A percentile compares a stretch with the other conserved stretches of the same genome.
Conservation (phyloP, 2,113 vertebrate genomes). For the Atrichornis clamosus region DNA sequence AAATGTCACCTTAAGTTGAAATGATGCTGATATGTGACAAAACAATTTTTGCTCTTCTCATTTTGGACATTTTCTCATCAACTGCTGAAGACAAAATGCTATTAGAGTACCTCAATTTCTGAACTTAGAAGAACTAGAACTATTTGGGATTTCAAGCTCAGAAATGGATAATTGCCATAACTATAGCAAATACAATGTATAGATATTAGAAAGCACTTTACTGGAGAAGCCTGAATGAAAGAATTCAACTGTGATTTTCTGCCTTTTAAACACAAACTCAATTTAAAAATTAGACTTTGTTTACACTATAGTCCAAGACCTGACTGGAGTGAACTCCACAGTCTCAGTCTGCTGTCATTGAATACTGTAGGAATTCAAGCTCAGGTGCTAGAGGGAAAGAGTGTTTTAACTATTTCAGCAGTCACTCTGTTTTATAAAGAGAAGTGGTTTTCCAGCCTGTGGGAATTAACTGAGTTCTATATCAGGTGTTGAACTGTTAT, state of each 20-base stretch:
- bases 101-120: background rate
- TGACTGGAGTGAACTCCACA: background rate
- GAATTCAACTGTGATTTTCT: background rate
- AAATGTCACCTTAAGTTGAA: constrained; percentile 35
- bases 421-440: background rate
- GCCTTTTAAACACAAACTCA: background rate
- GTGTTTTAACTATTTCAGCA: background rate
- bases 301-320: background rate
- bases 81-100: background rate
- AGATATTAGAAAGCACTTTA: background rate
- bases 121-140: background rate
- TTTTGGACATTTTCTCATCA: constrained; percentile 9
- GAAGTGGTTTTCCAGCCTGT: background rate
- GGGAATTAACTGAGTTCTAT: background rate
- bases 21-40: background rate
- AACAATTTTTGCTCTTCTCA: constrained; percentile 6
- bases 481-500: background rate
- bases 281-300: background rate
- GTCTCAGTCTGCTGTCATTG: background rate
- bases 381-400: background rate
- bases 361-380: background rate
- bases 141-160: background rate
- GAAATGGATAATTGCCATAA: background rate
- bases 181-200: background rate
- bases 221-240: background rate